Evolutionary conservation across 2,888 invertebrate genomes (phyloP), one percentile per base, ranked within the genome.

Genomic region (Mythimna albipuncta): DNA sequence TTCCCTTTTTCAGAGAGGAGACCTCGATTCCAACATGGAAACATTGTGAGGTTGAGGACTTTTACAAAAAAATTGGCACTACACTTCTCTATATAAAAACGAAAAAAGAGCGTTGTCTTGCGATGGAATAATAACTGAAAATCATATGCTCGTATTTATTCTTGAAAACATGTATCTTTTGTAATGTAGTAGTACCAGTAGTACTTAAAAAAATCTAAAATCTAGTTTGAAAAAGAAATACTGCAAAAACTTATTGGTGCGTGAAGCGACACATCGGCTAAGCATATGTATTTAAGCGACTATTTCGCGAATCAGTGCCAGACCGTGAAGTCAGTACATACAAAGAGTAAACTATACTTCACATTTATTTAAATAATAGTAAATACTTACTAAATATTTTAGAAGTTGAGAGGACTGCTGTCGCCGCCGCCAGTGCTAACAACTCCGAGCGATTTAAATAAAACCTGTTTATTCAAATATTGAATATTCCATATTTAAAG

Each of bases 261-360:
- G 35, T 62, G 47, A 65, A 50, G 55, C 64, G 57, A 82, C 79
- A 64, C 69, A 38, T 71, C 41, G 64, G 21, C 71, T 67, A 71
- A 65, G n/a, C 21, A 50, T 79, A 70, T 73, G 76, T 84, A 82
- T 88, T 89, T 86, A 88, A 88, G 89, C 85, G 89, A 84, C 84
- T 89, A 82, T 90, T 90, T 91, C 88, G 88, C 89, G 85, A 89
- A 91, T 84, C 86, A 82, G 87, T 90, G 90, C 79, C 87, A 91
- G 87, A 83, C 82, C 77, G 73, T 69, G 64, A 81, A 86, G 72
- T 69, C 63, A 50, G 69, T 66, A 69, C 69, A 66, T 63, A 74
- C 65, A 54, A n/a, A 65, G 52, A 61, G 62, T 75, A 75, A 74
- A 83, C 69, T 68, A 68, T 38, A 72, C 52, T 32, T 70, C 38